Percentiles rank a stretch among this genome's conserved stretches.
phyloP scores from a whole-genome alignment of 2,113 vertebrate genomes.

The Seriola aureovittata region DNA sequence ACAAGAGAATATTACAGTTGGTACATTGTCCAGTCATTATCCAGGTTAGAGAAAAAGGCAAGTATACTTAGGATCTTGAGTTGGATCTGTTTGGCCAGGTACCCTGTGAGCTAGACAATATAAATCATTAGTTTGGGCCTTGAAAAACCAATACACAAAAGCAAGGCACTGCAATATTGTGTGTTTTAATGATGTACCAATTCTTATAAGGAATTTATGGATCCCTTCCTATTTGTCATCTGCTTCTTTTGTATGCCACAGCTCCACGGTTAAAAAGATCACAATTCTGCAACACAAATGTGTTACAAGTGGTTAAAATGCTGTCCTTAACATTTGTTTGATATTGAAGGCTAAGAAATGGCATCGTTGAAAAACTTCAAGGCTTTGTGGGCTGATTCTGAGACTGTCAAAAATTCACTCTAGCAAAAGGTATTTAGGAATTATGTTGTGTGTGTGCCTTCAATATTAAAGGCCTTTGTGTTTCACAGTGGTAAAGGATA shows the following conservation, averaged over 20 bases:
- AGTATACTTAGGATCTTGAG: too few relatives aligned
- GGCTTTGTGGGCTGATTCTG: not conserved
- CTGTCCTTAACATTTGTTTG: not conserved
- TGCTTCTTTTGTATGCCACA: too few relatives aligned
- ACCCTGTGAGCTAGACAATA: not conserved
- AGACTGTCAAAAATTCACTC: not conserved
- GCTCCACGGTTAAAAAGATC: not conserved
- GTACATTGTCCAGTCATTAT: too few relatives aligned
- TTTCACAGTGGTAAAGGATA: not conserved
- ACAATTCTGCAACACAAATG: not conserved
- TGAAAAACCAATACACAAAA: not conserved
- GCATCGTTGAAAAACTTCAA: not conserved
- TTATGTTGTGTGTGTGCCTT: not conserved
- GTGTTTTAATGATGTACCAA: too few relatives aligned
- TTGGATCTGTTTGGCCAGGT: not conserved
- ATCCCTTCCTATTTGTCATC: not conserved
- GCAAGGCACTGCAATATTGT: too few relatives aligned
- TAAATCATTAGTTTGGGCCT: too few relatives aligned
- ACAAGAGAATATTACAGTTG: too few relatives aligned
- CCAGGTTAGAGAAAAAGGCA: too few relatives aligned
- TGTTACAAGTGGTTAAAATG: not conserved
- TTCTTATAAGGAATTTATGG: not conserved
- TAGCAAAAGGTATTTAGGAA: not conserved
- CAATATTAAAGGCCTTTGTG: not conserved
- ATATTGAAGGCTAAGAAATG: not conserved